Conservation (phyloP, 2,888 invertebrate species). For the Heteromurus nitidus region DNA sequence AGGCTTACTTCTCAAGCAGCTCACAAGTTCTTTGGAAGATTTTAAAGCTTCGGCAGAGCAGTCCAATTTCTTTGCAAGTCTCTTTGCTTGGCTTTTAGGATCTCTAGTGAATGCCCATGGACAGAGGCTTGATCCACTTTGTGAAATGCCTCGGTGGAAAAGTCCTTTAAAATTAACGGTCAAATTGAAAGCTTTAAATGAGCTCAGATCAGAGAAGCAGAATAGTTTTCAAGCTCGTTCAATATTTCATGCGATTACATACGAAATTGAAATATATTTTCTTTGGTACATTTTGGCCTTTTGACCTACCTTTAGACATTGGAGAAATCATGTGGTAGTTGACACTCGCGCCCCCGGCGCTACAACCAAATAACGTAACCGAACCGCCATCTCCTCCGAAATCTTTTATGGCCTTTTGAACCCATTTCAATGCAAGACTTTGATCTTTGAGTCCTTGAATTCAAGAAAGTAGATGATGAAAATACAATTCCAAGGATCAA, state of each 20-base stretch:
- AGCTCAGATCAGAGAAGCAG: too few species aligned
- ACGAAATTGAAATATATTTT: too few species aligned
- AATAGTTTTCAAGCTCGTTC: too few species aligned
- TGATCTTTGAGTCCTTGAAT: constrained; percentile 58
- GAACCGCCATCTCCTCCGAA: constrained; percentile 58
- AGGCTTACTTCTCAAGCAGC: constrained; percentile 45
- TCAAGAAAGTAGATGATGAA: neutral
- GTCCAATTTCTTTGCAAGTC: constrained; percentile 50
- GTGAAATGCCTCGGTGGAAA: constrained; percentile 63
- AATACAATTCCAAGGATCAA: too few species aligned
- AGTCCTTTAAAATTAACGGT: constrained; percentile 56
- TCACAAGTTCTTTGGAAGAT: constrained; percentile 50
- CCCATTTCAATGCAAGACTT: constrained; percentile 53
- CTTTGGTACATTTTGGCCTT: too few species aligned
- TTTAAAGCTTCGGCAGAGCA: constrained; percentile 55
- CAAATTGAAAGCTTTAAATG: neutral
- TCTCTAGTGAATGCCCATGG: constrained; percentile 64
- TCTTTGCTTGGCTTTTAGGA: constrained; percentile 58
- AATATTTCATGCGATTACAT: neutral
- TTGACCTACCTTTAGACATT: constrained; percentile 61
- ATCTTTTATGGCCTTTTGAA: constrained; percentile 54
- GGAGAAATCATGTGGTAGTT: constrained; percentile 55
- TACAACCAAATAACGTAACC: constrained; percentile 53
- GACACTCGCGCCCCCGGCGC: constrained; percentile 53
- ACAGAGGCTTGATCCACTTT: constrained; percentile 64